Evolutionary conservation across 2,888 invertebrate genomes (phyloP).

Genomic region (Stratiomys singularior): DNA sequence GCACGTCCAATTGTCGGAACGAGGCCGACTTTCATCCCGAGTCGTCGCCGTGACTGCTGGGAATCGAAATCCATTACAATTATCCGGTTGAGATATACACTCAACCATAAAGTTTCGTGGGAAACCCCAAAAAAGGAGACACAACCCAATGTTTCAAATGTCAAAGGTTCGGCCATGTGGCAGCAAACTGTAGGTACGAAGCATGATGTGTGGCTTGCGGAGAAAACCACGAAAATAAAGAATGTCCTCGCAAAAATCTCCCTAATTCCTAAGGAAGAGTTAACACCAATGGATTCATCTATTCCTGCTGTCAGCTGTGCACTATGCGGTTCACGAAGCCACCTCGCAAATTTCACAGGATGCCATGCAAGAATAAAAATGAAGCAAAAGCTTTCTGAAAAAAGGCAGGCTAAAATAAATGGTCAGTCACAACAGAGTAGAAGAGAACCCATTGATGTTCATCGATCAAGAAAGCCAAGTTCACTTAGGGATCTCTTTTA

Average conservation of each 20-base stretch:
- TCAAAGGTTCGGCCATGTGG: slow-evolving; percentile 17
- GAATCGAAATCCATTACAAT: too few species aligned
- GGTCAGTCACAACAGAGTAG: too few species aligned
- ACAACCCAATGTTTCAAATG: not conserved
- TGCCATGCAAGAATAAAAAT: too few species aligned
- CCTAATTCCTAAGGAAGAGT: not conserved
- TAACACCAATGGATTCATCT: not conserved
- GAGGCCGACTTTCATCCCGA: too few species aligned
- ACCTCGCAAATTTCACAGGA: not conserved
- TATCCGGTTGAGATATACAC: not conserved
- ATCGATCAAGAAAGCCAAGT: too few species aligned
- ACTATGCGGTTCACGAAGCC: not conserved
- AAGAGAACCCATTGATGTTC: too few species aligned
- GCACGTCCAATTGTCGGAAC: too few species aligned
- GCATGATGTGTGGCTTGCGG: too few species aligned
- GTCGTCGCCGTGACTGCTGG: too few species aligned
- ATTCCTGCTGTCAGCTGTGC: not conserved
- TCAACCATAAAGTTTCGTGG: not conserved
- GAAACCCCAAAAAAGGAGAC: not conserved
- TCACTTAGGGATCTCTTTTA: too few species aligned
- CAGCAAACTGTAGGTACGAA: not conserved
- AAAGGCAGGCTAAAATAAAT: too few species aligned
- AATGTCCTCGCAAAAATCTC: not conserved
- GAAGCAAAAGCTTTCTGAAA: too few species aligned
- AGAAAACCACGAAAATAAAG: not conserved